These are phyloP conservation scores for Pipistrellus pygmaeus DNA, from an alignment of 2,797 vertebrate genomes.

Conservation along the genomic window DNA sequence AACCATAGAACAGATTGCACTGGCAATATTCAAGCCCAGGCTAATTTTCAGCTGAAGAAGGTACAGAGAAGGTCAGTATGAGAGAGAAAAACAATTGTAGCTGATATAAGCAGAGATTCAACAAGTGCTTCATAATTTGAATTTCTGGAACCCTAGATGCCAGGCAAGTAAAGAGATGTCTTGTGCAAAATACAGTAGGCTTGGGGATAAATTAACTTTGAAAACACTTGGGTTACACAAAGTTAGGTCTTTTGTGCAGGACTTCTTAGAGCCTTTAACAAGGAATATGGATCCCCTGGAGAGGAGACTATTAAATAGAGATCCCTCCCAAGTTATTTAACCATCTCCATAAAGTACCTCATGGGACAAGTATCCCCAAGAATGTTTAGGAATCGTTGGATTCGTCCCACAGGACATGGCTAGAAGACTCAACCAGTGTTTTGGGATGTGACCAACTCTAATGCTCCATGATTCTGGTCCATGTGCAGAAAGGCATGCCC, in stretches of 20 bases:
- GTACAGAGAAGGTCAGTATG: background rate
- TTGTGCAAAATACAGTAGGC: background rate
- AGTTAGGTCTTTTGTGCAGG: background rate
- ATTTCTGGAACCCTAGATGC: background rate
- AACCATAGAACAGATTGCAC: slow-evolving; percentile 74
- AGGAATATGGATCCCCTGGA: background rate
- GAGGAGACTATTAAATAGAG: background rate
- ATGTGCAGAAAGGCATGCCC: background rate
- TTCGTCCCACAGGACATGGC: background rate
- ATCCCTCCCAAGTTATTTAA: background rate
- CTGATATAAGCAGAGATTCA: background rate
- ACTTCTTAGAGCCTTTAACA: background rate
- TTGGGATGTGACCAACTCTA: background rate
- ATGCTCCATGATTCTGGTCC: background rate
- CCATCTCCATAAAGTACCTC: background rate
- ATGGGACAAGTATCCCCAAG: background rate
- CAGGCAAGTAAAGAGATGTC: background rate
- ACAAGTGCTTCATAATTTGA: background rate
- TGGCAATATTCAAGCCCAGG: slow-evolving; percentile 83
- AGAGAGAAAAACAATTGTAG: background rate
- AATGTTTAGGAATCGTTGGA: background rate
- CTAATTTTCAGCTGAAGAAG: slow-evolving; percentile 74
- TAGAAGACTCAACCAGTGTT: background rate
- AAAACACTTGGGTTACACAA: background rate
- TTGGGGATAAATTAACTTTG: background rate